Base-by-base conservation (phyloP, 2,888 invertebrate species). In the Tyria jacobaeae region DNA sequence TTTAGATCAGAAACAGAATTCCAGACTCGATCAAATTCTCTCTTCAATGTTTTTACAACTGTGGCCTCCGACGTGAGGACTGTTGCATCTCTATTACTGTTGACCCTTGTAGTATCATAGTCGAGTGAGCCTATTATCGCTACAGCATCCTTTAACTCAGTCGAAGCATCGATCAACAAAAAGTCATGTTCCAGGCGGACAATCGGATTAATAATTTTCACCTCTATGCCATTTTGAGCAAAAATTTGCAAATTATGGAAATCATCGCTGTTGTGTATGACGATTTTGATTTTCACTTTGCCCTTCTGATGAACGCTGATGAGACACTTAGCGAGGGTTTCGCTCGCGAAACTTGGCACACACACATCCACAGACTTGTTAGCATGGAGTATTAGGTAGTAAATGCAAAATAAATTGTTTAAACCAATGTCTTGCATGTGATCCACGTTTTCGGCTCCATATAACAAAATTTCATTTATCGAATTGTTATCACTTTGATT, bases 11-110 rank as follows among this genome's bases (percentile, higher is more conserved):
- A 1, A 9, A 53, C 55, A 3, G 73, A 75, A 56, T 76, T 68
- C 90, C 91, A 91, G 47, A 91, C 71, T 68, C 91, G 79, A 21
- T 89, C 80, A 55, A 91, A 91, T 77, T 91, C 90, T 14, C 63
- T 74, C 56, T 78, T 81, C 21, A 91, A 70, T 14, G 82, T 65
- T n/a, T 55, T 71, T 21, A 89, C 66, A 0, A 90, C 81, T 0
- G 63, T 27, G 0, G 41, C 7, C 24, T 90, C 88, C 0, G 90
- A 88, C 2, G 86, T 88, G 17, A 91, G 71, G 9, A 91, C 44
- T 0, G 91, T 89, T 24, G 76, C 75, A 41, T 87, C 86, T 48
- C 81, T 79, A 64, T 84, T 82, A 62, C 80, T 81, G 68, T 87
- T 87, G 25, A 87, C 82, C 12, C 81, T 65, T 14, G 66, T 56